Percentiles rank a stretch among this genome's conserved stretches.
phyloP scores from a whole-genome alignment of 2,113 vertebrate genomes.

The Ailuropoda melanoleuca region DNA sequence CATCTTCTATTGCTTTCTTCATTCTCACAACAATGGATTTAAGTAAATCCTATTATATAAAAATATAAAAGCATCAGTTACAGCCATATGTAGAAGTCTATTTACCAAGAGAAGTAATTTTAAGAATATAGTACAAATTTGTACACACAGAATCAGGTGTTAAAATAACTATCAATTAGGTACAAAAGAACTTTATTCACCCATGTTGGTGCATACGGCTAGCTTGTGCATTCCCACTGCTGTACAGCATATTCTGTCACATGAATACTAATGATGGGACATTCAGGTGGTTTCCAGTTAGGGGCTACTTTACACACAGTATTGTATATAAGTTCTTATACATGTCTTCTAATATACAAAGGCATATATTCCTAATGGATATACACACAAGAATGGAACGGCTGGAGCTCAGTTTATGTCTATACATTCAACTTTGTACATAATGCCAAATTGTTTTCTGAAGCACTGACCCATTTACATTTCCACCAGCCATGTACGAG shows the following conservation, averaged over 20 bases:
- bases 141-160: background rate
- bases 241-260: background rate
- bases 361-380: background rate
- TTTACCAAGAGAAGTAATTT: slow-evolving; percentile 35
- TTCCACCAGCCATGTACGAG: background rate
- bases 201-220: background rate
- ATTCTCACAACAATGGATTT: slow-evolving; percentile 86
- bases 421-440: background rate
- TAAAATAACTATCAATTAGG: background rate
- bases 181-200: background rate
- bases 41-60: slow-evolving; percentile 86
- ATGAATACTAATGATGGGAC: background rate
- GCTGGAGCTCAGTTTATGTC: background rate
- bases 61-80: slow-evolving; percentile 47
- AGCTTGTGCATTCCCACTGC: background rate
- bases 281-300: background rate
- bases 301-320: background rate
- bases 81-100: background rate
- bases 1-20: slow-evolving; percentile 92
- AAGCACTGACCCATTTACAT: background rate
- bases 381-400: background rate
- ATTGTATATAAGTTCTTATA: background rate
- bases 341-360: background rate
- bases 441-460: background rate
- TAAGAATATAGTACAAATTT: background rate